Percentiles rank a stretch among this genome's conserved stretches.
Evolutionary conservation across 2,113 vertebrate species (phyloP).

Genomic region (Misgurnus mizolepis): DNA sequence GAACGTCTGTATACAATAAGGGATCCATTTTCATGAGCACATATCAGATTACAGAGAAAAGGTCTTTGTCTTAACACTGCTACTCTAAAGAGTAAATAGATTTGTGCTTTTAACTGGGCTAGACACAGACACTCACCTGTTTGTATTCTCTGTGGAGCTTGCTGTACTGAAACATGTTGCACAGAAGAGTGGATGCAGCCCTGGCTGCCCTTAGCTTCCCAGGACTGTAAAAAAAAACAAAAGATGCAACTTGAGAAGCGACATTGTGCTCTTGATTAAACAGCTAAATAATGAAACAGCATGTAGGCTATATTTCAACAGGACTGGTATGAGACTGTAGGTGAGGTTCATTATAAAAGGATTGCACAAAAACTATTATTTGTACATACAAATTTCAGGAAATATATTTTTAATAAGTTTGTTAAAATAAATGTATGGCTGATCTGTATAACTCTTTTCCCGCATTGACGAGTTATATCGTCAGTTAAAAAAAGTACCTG

Average conservation of each 20-base stretch:
- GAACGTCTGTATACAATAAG: background rate
- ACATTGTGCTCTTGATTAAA: slow-evolving; percentile 42
- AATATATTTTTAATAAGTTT: no score
- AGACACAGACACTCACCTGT: slow-evolving; percentile 71
- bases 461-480: no score
- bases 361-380: background rate
- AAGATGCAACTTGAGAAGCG: slow-evolving; percentile 44
- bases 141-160: slow-evolving; percentile 95
- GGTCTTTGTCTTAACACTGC: background rate
- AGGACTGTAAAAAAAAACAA: slow-evolving; percentile 67
- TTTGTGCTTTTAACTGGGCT: background rate
- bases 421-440: background rate
- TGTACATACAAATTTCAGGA: background rate
- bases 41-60: background rate
- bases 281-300: slow-evolving; percentile 50
- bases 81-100: slow-evolving; percentile 6
- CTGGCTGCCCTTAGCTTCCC: slow-evolving; percentile 86
- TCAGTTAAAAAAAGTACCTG: no score
- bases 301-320: slow-evolving; percentile 21
- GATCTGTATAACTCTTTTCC: background rate
- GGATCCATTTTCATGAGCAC: background rate
- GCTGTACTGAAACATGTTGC: slow-evolving; percentile 95
- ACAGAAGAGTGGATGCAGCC: slow-evolving; percentile 88
- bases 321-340: background rate
- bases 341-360: background rate